Base-by-base conservation (phyloP, 2,888 invertebrate genomes). In the Odiellus spinosus region DNA sequence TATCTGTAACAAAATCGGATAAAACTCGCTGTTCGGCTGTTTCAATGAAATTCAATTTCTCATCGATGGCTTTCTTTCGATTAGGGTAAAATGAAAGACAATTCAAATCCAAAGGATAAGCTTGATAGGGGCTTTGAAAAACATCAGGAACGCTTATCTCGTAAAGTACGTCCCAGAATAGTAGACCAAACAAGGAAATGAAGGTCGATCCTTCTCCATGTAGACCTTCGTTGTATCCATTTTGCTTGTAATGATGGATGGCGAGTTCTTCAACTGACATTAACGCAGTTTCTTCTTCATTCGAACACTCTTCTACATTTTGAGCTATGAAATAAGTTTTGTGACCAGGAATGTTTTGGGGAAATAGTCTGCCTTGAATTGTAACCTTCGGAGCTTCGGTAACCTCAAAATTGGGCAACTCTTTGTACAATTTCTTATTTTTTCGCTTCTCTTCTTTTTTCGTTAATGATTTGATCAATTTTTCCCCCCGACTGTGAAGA, bases 111-210 rank as follows among this genome's bases (percentile, higher is more conserved):
- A 82, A 65, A 0, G 87, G 88, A n/a, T 68, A 70, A 4, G 64
- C 60, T 63, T 85, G 84, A 61, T 75, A 76, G 3, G 67, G 65
- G 1, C 73, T 74, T 39, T 80, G 67, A 64, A 82, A 86, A 11
- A 74, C 69, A 49, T 81, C 79, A 1, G 71, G 67, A 12, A 77
- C 66, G n/a, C 44, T 45, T 11, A 63, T 55, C 47, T 66, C 61
- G 58, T 76, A 81, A 41, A 88, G 74, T 2, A 83, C 75, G 55
- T 85, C 80, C 84, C 85, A 87, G 64, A 86, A 82, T 6, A 82
- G 64, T 0, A 80, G 65, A 34, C 70, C 70, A 63, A 79, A 79
- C 47, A 83, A 62, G 1, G 74, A 72, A 3, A 69, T 68, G 5
- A 80, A 69, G 14, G 78, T 70, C 1, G 72, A 66, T 2, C 81